Evolutionary conservation across 2,113 vertebrate species (phyloP).

Genomic region (Entomyzon cyanotis): DNA sequence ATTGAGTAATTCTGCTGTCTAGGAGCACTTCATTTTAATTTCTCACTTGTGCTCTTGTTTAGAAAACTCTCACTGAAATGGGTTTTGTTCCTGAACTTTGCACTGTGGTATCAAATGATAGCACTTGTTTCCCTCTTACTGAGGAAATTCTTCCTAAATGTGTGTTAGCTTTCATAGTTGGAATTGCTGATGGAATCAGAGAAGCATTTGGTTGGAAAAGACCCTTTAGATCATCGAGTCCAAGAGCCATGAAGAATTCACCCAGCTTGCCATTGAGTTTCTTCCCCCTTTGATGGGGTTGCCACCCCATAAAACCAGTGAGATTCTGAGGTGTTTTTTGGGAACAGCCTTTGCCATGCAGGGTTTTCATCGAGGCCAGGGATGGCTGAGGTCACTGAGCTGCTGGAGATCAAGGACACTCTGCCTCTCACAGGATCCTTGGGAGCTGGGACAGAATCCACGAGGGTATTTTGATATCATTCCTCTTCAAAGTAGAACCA

Average conservation of each 20-base stretch:
- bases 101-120: not conserved
- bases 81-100: not conserved
- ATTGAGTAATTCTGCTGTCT: not conserved
- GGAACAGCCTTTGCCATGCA: not conserved
- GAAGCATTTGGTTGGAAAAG: not conserved
- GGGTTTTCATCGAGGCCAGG: not conserved
- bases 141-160: not conserved
- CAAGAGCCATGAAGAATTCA: not conserved
- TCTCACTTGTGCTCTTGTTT: not conserved
- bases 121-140: not conserved
- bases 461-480: not conserved
- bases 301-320: not conserved
- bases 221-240: not conserved
- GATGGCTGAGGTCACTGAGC: not conserved
- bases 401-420: not conserved
- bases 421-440: not conserved
- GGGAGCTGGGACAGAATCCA: not conserved
- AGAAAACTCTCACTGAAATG: not conserved
- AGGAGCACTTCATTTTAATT: not conserved
- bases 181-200: not conserved
- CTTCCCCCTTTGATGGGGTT: not conserved
- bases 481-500: not conserved
- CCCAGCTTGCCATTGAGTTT: not conserved
- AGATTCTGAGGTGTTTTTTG: not conserved
- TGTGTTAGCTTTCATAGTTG: not conserved